Evolutionary conservation across 35 echinoderm and acorn worm species (phyloP).

Genomic region (Strongylocentrotus purpuratus): DNA sequence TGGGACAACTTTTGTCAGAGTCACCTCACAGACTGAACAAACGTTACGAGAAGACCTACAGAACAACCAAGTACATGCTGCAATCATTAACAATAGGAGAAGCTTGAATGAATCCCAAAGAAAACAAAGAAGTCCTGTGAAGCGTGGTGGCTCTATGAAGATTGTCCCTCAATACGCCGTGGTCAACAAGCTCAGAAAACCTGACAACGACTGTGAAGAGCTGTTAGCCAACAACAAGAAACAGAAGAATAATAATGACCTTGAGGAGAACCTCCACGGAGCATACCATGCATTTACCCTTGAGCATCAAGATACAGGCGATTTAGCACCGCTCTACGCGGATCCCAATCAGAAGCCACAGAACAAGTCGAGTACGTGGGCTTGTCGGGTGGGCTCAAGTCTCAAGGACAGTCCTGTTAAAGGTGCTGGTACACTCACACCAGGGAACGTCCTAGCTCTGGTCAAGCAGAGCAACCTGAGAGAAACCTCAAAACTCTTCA

Average conservation of each 20-base stretch:
- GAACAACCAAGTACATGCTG: not conserved
- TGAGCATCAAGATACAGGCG: not conserved
- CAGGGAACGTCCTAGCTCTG: slow-evolving; percentile 36
- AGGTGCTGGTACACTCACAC: not conserved
- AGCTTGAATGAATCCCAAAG: slow-evolving; percentile 20
- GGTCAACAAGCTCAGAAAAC: slow-evolving; percentile 46
- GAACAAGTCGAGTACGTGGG: slow-evolving; percentile 33
- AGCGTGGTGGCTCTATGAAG: slow-evolving; percentile 1
- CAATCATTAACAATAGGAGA: not conserved
- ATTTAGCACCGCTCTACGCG: slow-evolving; percentile 12
- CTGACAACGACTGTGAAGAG: not conserved
- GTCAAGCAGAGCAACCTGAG: slow-evolving; percentile 20
- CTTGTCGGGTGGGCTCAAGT: not conserved
- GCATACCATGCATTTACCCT: slow-evolving; percentile 37
- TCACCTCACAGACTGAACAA: slow-evolving; percentile 5
- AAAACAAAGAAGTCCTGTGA: not conserved
- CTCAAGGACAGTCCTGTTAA: not conserved
- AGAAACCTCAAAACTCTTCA: slow-evolving; percentile 32
- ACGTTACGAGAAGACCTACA: not conserved
- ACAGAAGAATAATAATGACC: not conserved
- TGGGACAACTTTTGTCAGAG: not conserved
- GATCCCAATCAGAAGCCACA: slow-evolving; percentile 6
- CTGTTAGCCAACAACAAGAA: not conserved
- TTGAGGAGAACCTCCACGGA: slow-evolving; percentile 23
- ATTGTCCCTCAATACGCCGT: slow-evolving; percentile 27